Percentiles rank a stretch among this genome's conserved stretches.
Evolutionary conservation across 2,888 invertebrate species (phyloP).

Genomic region (Oscheius sp.): DNA sequence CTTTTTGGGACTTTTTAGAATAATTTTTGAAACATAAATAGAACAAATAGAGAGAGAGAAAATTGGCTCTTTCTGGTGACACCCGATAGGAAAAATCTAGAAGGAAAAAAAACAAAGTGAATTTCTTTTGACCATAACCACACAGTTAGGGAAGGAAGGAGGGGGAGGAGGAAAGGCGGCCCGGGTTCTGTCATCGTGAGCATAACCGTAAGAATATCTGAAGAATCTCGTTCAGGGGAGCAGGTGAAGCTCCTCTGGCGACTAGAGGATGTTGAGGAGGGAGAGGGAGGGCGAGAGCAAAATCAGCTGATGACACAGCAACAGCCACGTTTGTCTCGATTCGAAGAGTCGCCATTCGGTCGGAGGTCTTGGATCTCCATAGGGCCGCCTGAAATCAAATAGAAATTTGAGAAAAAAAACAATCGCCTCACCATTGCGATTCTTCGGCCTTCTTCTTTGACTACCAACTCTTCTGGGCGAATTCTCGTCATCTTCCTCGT

Average conservation of each 20-base stretch:
- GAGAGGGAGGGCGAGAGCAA: too few relatives aligned
- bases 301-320: slow-evolving; percentile 55
- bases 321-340: slow-evolving; percentile 49
- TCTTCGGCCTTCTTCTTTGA: slow-evolving; percentile 46
- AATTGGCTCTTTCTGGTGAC: not conserved
- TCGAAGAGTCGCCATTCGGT: slow-evolving; percentile 30
- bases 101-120: not conserved
- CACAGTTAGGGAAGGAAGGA: not conserved
- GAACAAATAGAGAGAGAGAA: not conserved
- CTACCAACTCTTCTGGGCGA: slow-evolving; percentile 45
- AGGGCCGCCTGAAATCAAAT: slow-evolving; percentile 34
- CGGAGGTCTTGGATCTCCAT: slow-evolving; percentile 45
- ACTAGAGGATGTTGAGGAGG: not conserved
- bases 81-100: not conserved
- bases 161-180: not conserved
- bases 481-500: slow-evolving; percentile 54
- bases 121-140: not conserved
- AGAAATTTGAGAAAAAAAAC: not conserved
- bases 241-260: not conserved
- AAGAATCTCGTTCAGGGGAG: not conserved
- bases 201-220: not conserved
- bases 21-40: not conserved
- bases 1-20: not conserved
- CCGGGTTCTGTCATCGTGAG: slow-evolving; percentile 6
- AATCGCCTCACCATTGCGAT: slow-evolving; percentile 34